Percentiles rank a stretch among this genome's conserved stretches.
Conservation (phyloP, 2,797 vertebrate genomes). For the Sebastes glaucus region DNA sequence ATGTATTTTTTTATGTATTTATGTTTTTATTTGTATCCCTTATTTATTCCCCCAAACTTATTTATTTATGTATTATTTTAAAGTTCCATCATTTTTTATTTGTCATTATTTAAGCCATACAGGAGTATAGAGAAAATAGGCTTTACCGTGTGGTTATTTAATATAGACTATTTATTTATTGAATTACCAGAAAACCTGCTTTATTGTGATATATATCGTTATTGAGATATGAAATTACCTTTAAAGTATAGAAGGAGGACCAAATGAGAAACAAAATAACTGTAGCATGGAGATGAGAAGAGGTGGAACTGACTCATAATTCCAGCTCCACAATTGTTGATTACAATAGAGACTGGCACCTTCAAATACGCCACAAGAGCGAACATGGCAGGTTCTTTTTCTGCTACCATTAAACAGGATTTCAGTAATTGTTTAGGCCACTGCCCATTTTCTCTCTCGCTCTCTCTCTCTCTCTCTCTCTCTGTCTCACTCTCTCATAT, state of each 20-base stretch:
- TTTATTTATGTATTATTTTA: too few species aligned
- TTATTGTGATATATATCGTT: too few species aligned
- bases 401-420: slow-evolving; percentile 20
- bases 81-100: too few species aligned
- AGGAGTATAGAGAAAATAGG: too few species aligned
- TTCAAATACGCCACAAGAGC: slow-evolving; percentile 36
- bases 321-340: slow-evolving; percentile 8
- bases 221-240: too few species aligned
- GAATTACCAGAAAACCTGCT: too few species aligned
- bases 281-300: not conserved
- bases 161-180: too few species aligned
- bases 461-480: not conserved
- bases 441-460: not conserved
- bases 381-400: slow-evolving; percentile 34
- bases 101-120: too few species aligned
- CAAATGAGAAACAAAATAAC: not conserved
- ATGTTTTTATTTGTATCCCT: too few species aligned
- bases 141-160: too few species aligned
- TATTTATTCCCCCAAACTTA: too few species aligned
- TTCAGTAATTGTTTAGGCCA: slow-evolving; percentile 42
- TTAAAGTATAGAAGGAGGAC: not conserved
- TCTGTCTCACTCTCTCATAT: slow-evolving; percentile 47
- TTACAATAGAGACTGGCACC: slow-evolving; percentile 36
- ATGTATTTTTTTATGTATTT: too few species aligned
- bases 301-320: not conserved